Evolutionary conservation across 2,888 invertebrate genomes (phyloP).

Genomic region (Punctoribates punctum): DNA sequence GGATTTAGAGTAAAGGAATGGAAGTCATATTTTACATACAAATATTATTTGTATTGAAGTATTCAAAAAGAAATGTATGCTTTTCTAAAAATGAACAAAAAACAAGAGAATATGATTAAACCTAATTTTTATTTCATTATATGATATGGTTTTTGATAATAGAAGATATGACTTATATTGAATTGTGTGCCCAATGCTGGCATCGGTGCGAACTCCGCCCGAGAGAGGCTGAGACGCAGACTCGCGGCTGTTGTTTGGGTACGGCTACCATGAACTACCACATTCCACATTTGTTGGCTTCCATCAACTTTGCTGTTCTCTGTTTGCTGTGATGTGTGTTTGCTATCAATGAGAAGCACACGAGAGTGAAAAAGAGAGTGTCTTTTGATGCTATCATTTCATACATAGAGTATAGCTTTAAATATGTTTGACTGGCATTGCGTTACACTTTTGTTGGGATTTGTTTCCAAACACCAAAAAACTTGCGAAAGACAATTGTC

Average conservation of each 20-base stretch:
- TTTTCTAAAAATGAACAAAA: no score
- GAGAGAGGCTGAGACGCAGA: background rate
- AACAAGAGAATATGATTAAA: background rate
- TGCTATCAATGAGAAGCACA: conserved; percentile 27
- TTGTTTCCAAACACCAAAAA: background rate
- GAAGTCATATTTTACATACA: no score
- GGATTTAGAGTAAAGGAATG: no score
- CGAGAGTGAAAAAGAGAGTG: conserved; percentile 29
- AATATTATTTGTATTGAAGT: no score
- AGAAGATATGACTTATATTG: background rate
- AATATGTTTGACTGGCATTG: conserved; percentile 10
- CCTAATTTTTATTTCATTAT: background rate
- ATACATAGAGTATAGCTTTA: conserved; percentile 17
- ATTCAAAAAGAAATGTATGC: no score
- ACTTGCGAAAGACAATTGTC: background rate
- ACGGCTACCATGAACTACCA: conserved; percentile 19
- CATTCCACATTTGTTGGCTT: conserved; percentile 16
- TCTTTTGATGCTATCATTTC: conserved; percentile 22
- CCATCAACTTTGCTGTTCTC: background rate
- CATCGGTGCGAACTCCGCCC: background rate
- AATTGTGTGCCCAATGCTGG: background rate
- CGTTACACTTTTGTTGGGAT: background rate
- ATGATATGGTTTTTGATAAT: background rate
- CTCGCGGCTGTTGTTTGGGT: background rate
- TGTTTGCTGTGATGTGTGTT: conserved; percentile 33